Percentiles rank a stretch among this genome's conserved stretches.
Evolutionary conservation across 2,113 vertebrate species (phyloP).

Genomic region (Chionis minor): DNA sequence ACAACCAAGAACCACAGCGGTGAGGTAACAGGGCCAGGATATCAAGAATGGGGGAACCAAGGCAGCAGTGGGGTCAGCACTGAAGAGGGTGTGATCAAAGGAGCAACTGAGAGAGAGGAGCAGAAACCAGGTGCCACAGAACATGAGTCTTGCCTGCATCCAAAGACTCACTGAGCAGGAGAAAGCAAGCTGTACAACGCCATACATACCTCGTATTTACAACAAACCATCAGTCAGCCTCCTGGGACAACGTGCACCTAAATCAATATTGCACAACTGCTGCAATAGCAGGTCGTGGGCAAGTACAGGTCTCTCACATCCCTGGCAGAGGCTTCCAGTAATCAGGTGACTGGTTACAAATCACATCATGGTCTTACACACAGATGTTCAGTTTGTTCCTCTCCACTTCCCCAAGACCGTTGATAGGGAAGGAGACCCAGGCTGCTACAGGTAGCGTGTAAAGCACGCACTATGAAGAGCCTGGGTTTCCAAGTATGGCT

Average conservation of each 20-base stretch:
- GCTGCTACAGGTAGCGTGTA: neutral
- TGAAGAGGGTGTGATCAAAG: neutral
- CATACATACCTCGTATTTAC: neutral
- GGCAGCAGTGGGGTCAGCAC: neutral
- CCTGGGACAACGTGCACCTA: neutral
- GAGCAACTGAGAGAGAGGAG: fast-evolving
- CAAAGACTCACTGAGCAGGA: neutral
- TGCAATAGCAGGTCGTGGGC: neutral
- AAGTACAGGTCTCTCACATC: neutral
- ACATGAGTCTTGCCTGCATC: neutral
- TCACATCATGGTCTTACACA: neutral
- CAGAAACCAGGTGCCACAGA: neutral
- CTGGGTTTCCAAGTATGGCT: neutral
- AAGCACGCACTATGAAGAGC: neutral
- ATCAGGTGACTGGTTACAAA: neutral
- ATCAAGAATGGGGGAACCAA: neutral
- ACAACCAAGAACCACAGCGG: neutral
- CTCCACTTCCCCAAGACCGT: neutral
- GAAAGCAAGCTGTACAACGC: neutral
- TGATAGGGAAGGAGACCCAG: neutral
- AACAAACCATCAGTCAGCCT: fast-evolving
- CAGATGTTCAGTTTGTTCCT: neutral
- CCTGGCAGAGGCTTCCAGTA: neutral
- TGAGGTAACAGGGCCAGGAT: neutral
- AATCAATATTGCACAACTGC: neutral